Evolutionary conservation across 2,797 vertebrate genomes (phyloP).

Genomic region (Leptatherina wallacei): DNA sequence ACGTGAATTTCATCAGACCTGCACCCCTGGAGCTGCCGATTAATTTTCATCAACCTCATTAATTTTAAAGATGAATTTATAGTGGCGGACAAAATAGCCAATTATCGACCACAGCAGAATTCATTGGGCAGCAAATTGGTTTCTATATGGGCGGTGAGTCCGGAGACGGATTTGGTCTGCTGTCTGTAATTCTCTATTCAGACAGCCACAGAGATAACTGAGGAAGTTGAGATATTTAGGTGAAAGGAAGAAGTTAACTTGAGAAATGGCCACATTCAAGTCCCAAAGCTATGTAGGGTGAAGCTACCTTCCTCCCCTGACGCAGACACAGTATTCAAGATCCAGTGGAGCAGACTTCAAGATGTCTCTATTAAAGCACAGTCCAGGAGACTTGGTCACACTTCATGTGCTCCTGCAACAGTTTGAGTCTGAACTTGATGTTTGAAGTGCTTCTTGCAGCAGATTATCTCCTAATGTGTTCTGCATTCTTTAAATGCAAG

Average conservation of each 20-base stretch:
- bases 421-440: background rate
- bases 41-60: slow-evolving; percentile 82
- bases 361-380: slow-evolving; percentile 38
- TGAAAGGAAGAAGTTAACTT: slow-evolving; percentile 22
- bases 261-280: slow-evolving; percentile 26
- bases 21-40: slow-evolving; percentile 56
- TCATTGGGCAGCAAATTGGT: slow-evolving; percentile 80
- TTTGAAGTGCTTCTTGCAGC: slow-evolving; percentile 13
- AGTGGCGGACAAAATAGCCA: slow-evolving; percentile 79
- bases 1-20: slow-evolving; percentile 50
- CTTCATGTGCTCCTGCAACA: background rate
- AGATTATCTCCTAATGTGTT: background rate
- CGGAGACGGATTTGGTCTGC: slow-evolving; percentile 24
- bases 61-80: slow-evolving; percentile 81
- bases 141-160: slow-evolving; percentile 68
- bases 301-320: slow-evolving; percentile 22
- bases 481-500: background rate
- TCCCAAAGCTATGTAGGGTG: slow-evolving; percentile 27
- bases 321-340: slow-evolving; percentile 29
- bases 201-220: slow-evolving; percentile 24
- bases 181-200: slow-evolving; percentile 37
- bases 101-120: slow-evolving; percentile 77
- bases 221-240: slow-evolving; percentile 35
- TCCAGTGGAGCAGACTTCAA: slow-evolving; percentile 36
- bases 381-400: background rate